A percentile compares a stretch with the other conserved stretches of the same genome.
These are phyloP conservation scores for Cossypha caffra DNA, from an alignment of 2,797 vertebrate genomes.

Conservation along the genomic window DNA sequence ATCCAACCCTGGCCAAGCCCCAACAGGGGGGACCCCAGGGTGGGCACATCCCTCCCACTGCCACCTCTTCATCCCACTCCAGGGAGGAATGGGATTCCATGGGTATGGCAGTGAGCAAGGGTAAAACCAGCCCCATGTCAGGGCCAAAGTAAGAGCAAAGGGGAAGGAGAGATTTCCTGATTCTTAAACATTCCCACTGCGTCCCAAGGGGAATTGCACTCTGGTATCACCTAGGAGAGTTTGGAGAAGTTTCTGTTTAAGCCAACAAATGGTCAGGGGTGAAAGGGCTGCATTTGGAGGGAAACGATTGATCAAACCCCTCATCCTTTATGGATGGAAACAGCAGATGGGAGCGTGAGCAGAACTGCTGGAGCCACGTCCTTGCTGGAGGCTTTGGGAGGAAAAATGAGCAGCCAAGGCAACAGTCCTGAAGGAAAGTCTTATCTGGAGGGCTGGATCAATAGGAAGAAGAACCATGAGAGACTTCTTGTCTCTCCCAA, in stretches of 20 bases:
- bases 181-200: background rate
- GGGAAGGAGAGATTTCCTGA: background rate
- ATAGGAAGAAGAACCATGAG: background rate
- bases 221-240: background rate
- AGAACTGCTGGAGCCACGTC: background rate
- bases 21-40: background rate
- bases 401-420: background rate
- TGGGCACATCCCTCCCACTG: background rate
- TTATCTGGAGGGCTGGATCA: background rate
- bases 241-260: background rate
- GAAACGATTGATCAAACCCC: conserved; percentile 59
- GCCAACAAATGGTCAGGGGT: background rate
- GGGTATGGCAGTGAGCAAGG: background rate
- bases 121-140: background rate
- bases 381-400: background rate
- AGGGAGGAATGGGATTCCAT: accelerated
- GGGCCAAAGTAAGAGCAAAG: background rate
- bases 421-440: background rate
- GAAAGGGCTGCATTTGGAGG: conserved; percentile 37
- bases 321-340: conserved; percentile 65
- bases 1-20: background rate
- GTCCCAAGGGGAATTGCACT: background rate
- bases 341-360: background rate
- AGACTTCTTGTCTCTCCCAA: conserved; percentile 8
- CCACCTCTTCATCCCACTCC: background rate